Evolutionary conservation across 2,113 vertebrate genomes (phyloP), one percentile per base, ranked within the genome.

Genomic region (Spea multiplicata): DNA sequence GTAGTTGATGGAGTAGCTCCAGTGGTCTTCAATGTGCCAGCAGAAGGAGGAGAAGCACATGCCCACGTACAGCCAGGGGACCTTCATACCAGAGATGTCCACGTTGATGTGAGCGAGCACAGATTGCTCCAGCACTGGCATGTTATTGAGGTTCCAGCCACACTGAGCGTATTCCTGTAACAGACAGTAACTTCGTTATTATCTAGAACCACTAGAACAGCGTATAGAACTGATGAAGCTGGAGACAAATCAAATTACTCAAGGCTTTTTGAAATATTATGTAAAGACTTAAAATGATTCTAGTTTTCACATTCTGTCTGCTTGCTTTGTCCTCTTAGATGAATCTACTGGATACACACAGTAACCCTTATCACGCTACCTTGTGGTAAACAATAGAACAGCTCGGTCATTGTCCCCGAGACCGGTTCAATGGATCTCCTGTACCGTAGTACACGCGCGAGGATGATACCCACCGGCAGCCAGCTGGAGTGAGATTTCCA

Each of bases 41-140:
- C 97, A 99, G 82, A 99, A 99, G 0, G 97, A 99, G 66, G 97
- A 99, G 87, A 99, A 99, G 84, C 97, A 99, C 97, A 99, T 99
- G 69, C 97, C 97, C 45, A 99, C 97, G 0, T 98, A 98, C 0
- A 99, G 94, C 97, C 97, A 98, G 57, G 97, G 97, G 47, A 99
- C 95, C 88, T 99, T 99, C 97, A 99, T 99, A 46, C 97, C 97
- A 44, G 96, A 98, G 87, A 99, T 99, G 86, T 99, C 97, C 49
- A 95, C 97, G 3, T 96, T 98, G 85, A 98, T 98, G 86, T 99
- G 97, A 47, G 95, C 91, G 71, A 99, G 94, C 64, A 99, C 97
- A 0, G 97, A 99, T 76, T 99, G 97, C 65, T 99, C 97, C 48
- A 99, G 87, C n/a, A 99, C 93, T 3, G 97, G 96, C 97, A 99